phyloP scores from a whole-genome alignment of 2,888 invertebrate species.

The Subacronicta megacephala region DNA sequence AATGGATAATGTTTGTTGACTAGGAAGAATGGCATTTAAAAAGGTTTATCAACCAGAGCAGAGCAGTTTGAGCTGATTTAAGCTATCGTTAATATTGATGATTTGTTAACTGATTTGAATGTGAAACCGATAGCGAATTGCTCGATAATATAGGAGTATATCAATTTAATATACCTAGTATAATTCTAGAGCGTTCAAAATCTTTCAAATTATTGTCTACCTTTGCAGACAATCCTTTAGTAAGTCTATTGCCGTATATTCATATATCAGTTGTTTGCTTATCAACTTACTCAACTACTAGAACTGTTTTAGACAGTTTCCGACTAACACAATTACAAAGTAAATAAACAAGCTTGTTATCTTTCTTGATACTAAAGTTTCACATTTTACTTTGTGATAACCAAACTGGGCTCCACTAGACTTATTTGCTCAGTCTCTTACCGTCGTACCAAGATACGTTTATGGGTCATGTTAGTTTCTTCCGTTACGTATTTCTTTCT shows the following conservation, averaged over 20 bases:
- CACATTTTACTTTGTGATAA: slow-evolving; percentile 25
- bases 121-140: no score
- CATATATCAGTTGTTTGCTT: slow-evolving; percentile 4
- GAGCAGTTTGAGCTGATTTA: no score
- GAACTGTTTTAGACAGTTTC: not conserved
- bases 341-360: slow-evolving; percentile 32
- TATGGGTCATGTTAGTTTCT: no score
- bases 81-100: no score
- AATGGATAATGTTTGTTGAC: no score
- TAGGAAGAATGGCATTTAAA: no score
- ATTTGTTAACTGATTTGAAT: no score
- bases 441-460: not conserved
- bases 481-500: no score
- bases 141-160: no score
- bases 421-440: slow-evolving; percentile 15
- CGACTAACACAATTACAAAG: slow-evolving; percentile 4
- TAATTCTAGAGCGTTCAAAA: no score
- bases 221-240: not conserved
- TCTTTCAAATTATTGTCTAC: not conserved
- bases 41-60: no score
- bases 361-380: slow-evolving; percentile 10
- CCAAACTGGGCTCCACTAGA: slow-evolving; percentile 15
- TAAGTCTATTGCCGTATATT: not conserved
- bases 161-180: no score
- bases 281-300: slow-evolving; percentile 1